Evolutionary conservation across 2,888 invertebrate species (phyloP).

Genomic region (Automeris io): DNA sequence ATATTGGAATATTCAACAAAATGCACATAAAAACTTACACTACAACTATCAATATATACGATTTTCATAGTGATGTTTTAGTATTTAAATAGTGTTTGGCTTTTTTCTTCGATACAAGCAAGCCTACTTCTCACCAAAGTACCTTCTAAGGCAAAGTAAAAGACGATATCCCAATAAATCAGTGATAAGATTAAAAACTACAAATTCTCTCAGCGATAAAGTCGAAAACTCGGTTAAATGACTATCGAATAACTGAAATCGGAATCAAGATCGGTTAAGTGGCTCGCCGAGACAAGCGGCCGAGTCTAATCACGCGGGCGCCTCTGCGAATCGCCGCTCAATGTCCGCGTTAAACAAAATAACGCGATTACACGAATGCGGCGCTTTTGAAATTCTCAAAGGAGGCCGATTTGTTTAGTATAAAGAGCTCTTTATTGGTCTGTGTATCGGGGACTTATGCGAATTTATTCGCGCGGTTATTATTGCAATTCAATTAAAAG

Average conservation of each 20-base stretch:
- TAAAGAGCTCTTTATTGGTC: conserved; percentile 66
- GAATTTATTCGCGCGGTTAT: conserved; percentile 65
- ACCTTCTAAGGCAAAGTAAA: neutral
- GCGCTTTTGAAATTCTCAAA: conserved; percentile 63
- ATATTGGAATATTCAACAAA: no score
- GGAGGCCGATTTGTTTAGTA: conserved; percentile 74
- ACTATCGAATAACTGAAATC: conserved; percentile 1
- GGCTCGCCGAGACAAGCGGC: conserved; percentile 6
- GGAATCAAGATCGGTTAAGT: conserved; percentile 1
- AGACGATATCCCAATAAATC: neutral
- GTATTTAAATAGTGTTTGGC: no score
- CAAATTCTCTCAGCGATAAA: neutral
- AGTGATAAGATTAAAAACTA: neutral
- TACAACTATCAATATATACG: no score
- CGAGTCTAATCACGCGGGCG: conserved; percentile 4
- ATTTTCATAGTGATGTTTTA: no score
- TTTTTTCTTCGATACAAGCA: no score
- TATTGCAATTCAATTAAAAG: conserved; percentile 74
- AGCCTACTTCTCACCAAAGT: no score
- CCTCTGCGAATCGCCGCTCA: conserved; percentile 6
- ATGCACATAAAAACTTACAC: no score
- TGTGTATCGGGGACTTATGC: conserved; percentile 50
- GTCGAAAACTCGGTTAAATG: neutral
- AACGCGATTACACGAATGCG: conserved; percentile 47
- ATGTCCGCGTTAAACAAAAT: conserved; percentile 31